Conservation (phyloP, 2,888 invertebrate genomes). For the Drosophila quinaria region DNA sequence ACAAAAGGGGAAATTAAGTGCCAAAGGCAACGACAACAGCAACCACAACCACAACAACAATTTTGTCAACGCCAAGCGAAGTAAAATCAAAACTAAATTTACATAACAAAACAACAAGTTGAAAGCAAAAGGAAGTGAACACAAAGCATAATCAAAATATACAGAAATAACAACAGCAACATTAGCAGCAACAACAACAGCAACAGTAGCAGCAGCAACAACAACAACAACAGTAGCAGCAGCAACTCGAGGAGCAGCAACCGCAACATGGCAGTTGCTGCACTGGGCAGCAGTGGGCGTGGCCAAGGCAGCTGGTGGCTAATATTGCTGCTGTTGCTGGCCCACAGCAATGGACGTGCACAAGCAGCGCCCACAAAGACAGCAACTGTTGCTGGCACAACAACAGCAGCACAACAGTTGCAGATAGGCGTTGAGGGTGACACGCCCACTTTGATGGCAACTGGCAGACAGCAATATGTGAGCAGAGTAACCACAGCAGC, state of each 20-base stretch:
- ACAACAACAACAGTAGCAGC: constrained; percentile 33
- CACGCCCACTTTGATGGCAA: constrained; percentile 45
- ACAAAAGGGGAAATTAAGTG: constrained; percentile 28
- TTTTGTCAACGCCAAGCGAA: constrained; percentile 26
- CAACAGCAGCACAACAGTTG: constrained; percentile 38
- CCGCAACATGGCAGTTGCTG: constrained; percentile 55
- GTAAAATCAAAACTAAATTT: constrained; percentile 65
- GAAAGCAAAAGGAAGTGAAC: constrained; percentile 7
- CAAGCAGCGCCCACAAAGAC: constrained; percentile 37
- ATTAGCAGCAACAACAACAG: constrained; percentile 7
- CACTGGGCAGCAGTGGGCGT: constrained; percentile 39
- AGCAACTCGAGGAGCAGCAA: constrained; percentile 6
- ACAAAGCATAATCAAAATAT: constrained; percentile 47
- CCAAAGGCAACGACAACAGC: constrained; percentile 43
- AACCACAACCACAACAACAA: constrained; percentile 39
- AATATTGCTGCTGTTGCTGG: constrained; percentile 51
- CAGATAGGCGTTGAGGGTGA: constrained; percentile 45
- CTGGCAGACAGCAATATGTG: constrained; percentile 13
- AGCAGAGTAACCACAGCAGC: not conserved
- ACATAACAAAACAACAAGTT: constrained; percentile 48
- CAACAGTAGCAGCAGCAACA: constrained; percentile 10
- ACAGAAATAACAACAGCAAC: constrained; percentile 8
- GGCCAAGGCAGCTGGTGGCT: constrained; percentile 44
- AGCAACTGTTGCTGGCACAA: constrained; percentile 29
- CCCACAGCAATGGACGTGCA: constrained; percentile 11